Percentiles rank a stretch among this genome's conserved stretches.
Evolutionary conservation across 2,888 invertebrate genomes (phyloP).

Genomic region (Hirtodrosophila duncani): DNA sequence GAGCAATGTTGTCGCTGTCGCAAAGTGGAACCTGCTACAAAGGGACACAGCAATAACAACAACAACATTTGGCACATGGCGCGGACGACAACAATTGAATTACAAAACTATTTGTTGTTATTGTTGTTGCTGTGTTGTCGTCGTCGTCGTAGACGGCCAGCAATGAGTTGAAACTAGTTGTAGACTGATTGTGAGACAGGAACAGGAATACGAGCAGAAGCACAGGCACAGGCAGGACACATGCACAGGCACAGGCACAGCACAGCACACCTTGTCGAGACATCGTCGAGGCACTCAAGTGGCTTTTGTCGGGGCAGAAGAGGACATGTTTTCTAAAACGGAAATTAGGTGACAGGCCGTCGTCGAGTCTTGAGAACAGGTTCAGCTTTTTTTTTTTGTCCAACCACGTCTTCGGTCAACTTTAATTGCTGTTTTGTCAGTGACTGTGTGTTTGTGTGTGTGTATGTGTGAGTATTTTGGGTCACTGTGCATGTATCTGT

Average conservation of each 20-base stretch:
- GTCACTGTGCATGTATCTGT: constrained; percentile 4
- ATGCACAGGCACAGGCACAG: not conserved
- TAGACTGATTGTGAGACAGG: constrained; percentile 16
- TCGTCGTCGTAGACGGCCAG: constrained; percentile 33
- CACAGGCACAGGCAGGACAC: constrained; percentile 18
- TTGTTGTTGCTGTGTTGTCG: constrained; percentile 5
- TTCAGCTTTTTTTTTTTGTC: constrained; percentile 19
- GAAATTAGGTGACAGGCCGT: constrained; percentile 71
- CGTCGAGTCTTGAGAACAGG: constrained; percentile 40
- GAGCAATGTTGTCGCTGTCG: constrained; percentile 18
- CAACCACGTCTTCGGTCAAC: constrained; percentile 58
- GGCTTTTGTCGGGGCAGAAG: constrained; percentile 30
- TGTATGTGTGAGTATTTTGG: constrained; percentile 2
- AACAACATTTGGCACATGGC: constrained; percentile 40
- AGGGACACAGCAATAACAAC: constrained; percentile 24
- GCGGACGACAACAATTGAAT: constrained; percentile 63
- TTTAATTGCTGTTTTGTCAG: constrained; percentile 54
- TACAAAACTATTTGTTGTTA: constrained; percentile 54
- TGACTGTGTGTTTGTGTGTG: constrained; percentile 7
- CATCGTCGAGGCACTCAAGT: constrained; percentile 39
- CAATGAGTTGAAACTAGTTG: constrained; percentile 47
- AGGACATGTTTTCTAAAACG: constrained; percentile 66
- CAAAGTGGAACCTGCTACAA: constrained; percentile 36
- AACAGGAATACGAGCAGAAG: constrained; percentile 3
- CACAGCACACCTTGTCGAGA: constrained; percentile 40